Evolutionary conservation across 2,113 vertebrate genomes (phyloP).

Genomic region (Pelecanus crispus): DNA sequence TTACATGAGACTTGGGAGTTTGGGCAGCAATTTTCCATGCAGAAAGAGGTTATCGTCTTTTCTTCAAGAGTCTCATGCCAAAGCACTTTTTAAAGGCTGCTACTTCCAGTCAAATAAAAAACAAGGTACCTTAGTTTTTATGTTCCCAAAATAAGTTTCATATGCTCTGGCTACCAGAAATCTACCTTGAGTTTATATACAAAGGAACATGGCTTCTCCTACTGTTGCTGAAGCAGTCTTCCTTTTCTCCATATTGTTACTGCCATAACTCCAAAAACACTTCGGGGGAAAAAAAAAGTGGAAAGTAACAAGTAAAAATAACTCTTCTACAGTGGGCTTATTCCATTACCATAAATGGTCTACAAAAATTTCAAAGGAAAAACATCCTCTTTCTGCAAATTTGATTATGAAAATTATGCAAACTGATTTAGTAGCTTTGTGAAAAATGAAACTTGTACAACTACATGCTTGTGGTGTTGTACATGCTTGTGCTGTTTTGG

Average conservation of each 20-base stretch:
- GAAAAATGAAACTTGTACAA: background rate
- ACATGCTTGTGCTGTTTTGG: background rate
- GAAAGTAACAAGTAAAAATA: background rate
- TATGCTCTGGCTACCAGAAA: background rate
- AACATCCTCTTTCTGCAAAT: background rate
- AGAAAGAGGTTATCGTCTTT: background rate
- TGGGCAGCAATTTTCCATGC: background rate
- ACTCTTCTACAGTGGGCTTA: background rate
- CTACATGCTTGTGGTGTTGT: no score
- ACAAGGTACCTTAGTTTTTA: background rate
- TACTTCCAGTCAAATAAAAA: background rate
- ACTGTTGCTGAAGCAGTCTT: background rate
- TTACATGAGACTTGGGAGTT: background rate
- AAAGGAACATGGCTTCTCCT: background rate
- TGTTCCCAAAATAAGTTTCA: background rate
- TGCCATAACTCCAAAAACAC: background rate
- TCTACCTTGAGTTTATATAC: background rate
- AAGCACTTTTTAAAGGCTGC: background rate
- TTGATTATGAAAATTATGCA: background rate
- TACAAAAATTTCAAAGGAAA: background rate
- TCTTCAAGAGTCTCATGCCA: background rate
- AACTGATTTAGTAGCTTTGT: background rate
- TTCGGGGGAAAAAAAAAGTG: background rate
- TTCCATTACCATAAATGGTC: background rate
- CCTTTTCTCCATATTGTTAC: background rate